Evolutionary conservation across 2,888 invertebrate genomes (phyloP).

Genomic region (Rotaria socialis): DNA sequence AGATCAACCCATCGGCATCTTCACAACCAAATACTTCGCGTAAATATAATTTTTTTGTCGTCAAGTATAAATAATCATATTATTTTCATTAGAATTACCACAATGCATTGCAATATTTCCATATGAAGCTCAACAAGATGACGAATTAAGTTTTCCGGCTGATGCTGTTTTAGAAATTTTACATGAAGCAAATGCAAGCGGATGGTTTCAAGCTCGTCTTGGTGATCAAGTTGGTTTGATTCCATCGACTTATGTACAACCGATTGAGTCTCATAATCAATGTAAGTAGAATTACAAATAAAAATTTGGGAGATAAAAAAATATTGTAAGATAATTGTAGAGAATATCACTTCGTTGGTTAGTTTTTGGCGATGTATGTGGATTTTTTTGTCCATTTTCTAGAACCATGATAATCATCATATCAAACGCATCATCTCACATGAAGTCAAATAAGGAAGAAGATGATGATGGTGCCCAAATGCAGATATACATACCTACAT

Average conservation of each 20-base stretch:
- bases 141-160: slow-evolving; percentile 56
- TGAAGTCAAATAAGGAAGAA: not conserved
- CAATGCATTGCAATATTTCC: slow-evolving; percentile 53
- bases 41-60: too few relatives aligned
- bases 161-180: not conserved
- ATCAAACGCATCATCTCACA: not conserved
- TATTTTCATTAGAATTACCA: slow-evolving; percentile 33
- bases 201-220: slow-evolving; percentile 51
- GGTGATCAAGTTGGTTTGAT: slow-evolving; percentile 53
- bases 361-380: slow-evolving; percentile 5
- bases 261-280: not conserved
- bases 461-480: not conserved
- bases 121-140: slow-evolving; percentile 56
- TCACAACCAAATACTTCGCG: not conserved
- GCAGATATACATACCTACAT: not conserved
- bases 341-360: not conserved
- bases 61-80: too few relatives aligned
- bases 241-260: not conserved
- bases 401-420: not conserved
- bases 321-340: not conserved
- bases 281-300: not conserved
- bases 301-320: too few relatives aligned
- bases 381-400: slow-evolving; percentile 3
- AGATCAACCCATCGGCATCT: slow-evolving; percentile 48
- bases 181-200: not conserved